Base-by-base conservation (phyloP, 2,888 invertebrate genomes). In the Blera fallax region DNA sequence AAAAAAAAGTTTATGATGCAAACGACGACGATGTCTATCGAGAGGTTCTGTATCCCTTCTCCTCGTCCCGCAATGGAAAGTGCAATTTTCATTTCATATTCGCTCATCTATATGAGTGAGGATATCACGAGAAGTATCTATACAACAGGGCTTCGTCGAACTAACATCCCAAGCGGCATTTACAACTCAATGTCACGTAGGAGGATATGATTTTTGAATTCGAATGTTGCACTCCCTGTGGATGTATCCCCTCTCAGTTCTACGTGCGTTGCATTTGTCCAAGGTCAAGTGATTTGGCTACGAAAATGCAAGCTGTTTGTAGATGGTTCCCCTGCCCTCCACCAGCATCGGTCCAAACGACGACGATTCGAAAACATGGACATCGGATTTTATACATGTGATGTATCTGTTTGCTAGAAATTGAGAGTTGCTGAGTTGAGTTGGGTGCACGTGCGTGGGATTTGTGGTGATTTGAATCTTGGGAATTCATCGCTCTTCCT, bases 41-140 rank as follows among this genome's bases (percentile, higher is more conserved):
- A 69, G 27, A 52, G 40, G 6, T 43, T 11, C 18, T 54, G 18
- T 48, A 10, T n/a, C 45, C 18, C 52, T 21, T 11, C 18, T 0
- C 32, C 6, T 6, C 65, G 7, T 7, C 56, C 11, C 58, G 48
- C 45, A 60, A 74, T 74, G 72, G 85, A 85, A 81, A 85, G 85
- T 81, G 85, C 85, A 85, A 81, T 85, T 85, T 85, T 81, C 81
- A 81, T 85, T 77, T 85, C 81, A 81, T 85, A 85, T 85, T 72
- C 81, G 45, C 84, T 77, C 76, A 65, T 56, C 67, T 56, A 43
- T 56, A 43, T 52, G 62, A 64, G 56, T 45, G 73, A 73, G 67
- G 69, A 72, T 37, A 67, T 83, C 84, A 84, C 64, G 74, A 80
- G 64, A 16, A 21, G 27, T 27, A n/a, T n/a, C n/a, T n/a, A n/a